A percentile compares a stretch with the other conserved stretches of the same genome.
These are phyloP conservation scores for Bellardia pandia DNA, from an alignment of 2,888 invertebrate species.

Conservation along the genomic window DNA sequence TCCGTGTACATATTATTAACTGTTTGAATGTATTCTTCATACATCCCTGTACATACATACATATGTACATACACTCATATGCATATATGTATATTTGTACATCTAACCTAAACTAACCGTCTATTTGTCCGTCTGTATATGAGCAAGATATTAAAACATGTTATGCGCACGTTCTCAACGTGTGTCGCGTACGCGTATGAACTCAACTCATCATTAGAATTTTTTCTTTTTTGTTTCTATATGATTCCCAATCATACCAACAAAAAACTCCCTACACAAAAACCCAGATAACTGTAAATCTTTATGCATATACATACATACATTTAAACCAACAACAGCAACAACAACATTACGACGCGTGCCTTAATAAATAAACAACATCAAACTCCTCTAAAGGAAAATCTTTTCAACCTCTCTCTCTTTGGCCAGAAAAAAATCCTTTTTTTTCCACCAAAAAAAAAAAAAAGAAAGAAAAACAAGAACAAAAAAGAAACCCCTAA, in stretches of 20 bases:
- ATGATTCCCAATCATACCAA: not conserved
- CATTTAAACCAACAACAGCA: conserved; percentile 16
- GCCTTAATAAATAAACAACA: conserved; percentile 35
- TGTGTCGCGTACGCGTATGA: conserved; percentile 68
- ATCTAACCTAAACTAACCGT: not conserved
- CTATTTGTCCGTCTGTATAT: conserved; percentile 2
- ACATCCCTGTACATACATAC: not conserved
- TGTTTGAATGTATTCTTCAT: not conserved
- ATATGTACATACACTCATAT: not conserved
- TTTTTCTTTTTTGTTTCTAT: not conserved
- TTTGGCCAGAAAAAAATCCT: not conserved
- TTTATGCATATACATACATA: not conserved
- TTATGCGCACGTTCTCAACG: conserved; percentile 71
- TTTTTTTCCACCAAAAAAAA: conserved; percentile 20
- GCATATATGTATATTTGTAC: conserved; percentile 16
- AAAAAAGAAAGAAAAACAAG: not conserved
- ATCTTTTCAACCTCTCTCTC: conserved; percentile 11
- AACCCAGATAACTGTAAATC: conserved; percentile 50
- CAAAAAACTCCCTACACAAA: conserved; percentile 44
- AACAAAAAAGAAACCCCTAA: conserved; percentile 42
- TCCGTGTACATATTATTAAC: not conserved
- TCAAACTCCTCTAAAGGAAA: not conserved
- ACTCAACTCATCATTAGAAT: conserved; percentile 63
- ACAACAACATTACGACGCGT: conserved; percentile 31
- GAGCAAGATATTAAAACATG: conserved; percentile 53